Base-by-base conservation (phyloP, 2,797 vertebrate species). In the Argyrosomus regius region DNA sequence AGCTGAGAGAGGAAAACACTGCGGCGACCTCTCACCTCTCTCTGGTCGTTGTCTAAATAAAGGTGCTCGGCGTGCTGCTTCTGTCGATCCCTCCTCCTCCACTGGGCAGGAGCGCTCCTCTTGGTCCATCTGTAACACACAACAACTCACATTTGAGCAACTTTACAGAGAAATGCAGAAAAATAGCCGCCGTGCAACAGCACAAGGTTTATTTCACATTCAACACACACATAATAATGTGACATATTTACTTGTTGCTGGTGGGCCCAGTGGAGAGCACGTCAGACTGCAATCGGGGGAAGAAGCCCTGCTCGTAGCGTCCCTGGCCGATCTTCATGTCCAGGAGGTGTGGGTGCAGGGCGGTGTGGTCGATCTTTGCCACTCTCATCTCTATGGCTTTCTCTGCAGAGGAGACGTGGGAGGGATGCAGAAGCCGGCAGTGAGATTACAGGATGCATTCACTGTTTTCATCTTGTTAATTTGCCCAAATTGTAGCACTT, bases 281-380 rank as follows among this genome's bases (percentile, higher is more conserved):
- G 16, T 98, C 98, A 12, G 97, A 97, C 89, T 99, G 98, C 72
- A 99, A 94, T 18, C 96, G 96, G 43, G 98, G 98, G 91, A 99
- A 99, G 94, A 99, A 99, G 75, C 98, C 98, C 11, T 96, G 97
- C 88, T 99, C 97, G 0, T 99, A 99, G 72, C 99, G 99, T 4
- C 98, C 98, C 94, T 99, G 98, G 52, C 98, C 98, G 26, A 99
- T 99, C 95, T 98, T 99, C 98, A 99, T 99, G 92, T 99, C 98
- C 92, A 99, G 94, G 79, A 99, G 95, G 91, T 99, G 98, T 13
- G 98, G 98, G 75, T 99, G 98, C 80, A 99, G 93, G 10, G 98
- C 98, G 3, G 97, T 98, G 92, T 99, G 98, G 91, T 99, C 98
- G 35, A 99, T 99, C 96, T 99, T 99, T 74, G 95, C 87, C 61